Percentiles rank a stretch among this genome's conserved stretches.
Conservation (phyloP, 2,888 invertebrate species). For the Therioaphis trifolii region DNA sequence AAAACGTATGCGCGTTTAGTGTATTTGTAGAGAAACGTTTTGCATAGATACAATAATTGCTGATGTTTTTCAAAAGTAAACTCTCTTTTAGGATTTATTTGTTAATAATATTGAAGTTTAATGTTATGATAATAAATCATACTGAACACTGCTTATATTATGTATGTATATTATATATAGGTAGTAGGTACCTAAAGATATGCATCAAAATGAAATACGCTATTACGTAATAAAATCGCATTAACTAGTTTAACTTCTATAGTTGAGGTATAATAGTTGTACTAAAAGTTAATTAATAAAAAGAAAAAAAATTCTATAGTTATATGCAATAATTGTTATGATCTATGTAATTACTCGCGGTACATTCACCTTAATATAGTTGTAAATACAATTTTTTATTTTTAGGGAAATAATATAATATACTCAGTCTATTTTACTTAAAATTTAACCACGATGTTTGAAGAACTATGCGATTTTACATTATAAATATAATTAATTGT, state of each 20-base stretch:
- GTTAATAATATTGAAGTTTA: not conserved
- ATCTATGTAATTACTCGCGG: not conserved
- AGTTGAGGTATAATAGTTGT: too few species aligned
- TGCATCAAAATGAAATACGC: not conserved
- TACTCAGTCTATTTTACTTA: not conserved
- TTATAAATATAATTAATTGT: not conserved
- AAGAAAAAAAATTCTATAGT: too few species aligned
- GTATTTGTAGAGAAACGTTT: too few species aligned
- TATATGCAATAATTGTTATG: not conserved
- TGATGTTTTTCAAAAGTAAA: not conserved
- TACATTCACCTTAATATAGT: not conserved
- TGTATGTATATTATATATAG: not conserved
- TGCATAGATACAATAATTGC: not conserved
- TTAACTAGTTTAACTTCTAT: slow-evolving; percentile 27
- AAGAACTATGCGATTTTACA: not conserved
- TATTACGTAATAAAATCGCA: slow-evolving; percentile 5
- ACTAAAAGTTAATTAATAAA: too few species aligned
- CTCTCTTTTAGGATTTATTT: not conserved
- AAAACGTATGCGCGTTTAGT: too few species aligned
- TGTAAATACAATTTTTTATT: not conserved
- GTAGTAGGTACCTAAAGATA: not conserved
- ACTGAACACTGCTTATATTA: not conserved
- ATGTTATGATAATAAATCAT: slow-evolving; percentile 2
- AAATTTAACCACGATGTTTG: not conserved
- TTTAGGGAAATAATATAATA: too few species aligned